Percentiles rank a stretch among this genome's conserved stretches.
These are phyloP conservation scores for Lydus trimaculatus DNA, from an alignment of 2,888 invertebrate species.

Conservation along the genomic window DNA sequence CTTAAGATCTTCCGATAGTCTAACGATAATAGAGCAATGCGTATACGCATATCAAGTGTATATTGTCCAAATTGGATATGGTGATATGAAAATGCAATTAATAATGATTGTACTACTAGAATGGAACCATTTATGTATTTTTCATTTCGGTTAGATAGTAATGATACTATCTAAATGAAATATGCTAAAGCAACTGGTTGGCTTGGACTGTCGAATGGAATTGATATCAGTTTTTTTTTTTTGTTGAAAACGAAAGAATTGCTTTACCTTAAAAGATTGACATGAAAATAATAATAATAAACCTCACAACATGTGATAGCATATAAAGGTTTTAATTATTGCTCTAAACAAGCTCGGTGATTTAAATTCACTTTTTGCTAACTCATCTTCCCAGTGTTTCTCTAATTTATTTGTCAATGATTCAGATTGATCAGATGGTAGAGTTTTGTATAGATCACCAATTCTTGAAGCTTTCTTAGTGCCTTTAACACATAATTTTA, in stretches of 20 bases:
- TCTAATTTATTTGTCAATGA: conserved; percentile 69
- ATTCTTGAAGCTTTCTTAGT: conserved; percentile 68
- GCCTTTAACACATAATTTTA: conserved; percentile 62
- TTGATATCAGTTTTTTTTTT: neutral
- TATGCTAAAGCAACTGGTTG: conserved; percentile 66
- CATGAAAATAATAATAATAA: conserved; percentile 64
- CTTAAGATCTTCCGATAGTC: too few species aligned
- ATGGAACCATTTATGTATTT: conserved; percentile 65
- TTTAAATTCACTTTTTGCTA: conserved; percentile 64
- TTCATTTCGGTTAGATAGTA: conserved; percentile 65
- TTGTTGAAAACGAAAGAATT: neutral
- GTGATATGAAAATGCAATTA: too few species aligned
- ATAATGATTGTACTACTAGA: too few species aligned
- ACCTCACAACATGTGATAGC: conserved; percentile 67
- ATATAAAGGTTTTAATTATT: conserved; percentile 66
- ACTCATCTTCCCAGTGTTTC: conserved; percentile 67
- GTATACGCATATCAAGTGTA: too few species aligned
- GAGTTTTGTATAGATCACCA: conserved; percentile 69
- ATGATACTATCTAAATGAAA: conserved; percentile 64
- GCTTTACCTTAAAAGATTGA: conserved; percentile 65
- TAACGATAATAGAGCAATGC: too few species aligned
- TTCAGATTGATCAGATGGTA: conserved; percentile 69
- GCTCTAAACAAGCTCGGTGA: conserved; percentile 67
- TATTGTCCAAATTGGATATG: too few species aligned
- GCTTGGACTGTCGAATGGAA: conserved; percentile 64